Evolutionary conservation across 2,888 invertebrate species (phyloP).

Genomic region (Spilarctia lutea): DNA sequence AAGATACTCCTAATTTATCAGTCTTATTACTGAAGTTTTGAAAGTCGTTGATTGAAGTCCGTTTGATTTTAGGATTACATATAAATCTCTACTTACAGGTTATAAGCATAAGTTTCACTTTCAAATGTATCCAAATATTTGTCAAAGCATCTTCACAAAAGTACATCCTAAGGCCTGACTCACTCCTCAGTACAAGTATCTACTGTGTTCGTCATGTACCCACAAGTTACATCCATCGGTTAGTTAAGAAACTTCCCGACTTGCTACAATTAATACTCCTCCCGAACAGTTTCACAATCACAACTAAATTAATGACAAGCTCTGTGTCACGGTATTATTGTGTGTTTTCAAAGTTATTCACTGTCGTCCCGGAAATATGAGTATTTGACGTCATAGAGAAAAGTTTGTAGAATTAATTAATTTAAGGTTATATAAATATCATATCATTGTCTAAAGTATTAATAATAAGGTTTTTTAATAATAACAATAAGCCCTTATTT

Average conservation of each 20-base stretch:
- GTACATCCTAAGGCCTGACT: neutral
- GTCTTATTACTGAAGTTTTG: neutral
- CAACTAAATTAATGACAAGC: constrained; percentile 17
- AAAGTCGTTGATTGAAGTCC: no score
- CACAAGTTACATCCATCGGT: constrained; percentile 19
- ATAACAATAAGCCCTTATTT: no score
- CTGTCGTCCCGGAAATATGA: neutral
- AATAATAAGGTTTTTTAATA: no score
- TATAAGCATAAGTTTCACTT: neutral
- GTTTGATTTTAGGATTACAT: neutral
- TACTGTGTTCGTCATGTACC: constrained; percentile 16
- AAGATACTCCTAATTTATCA: neutral
- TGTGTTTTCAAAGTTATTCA: constrained; percentile 11
- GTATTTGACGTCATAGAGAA: neutral
- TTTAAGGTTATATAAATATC: no score
- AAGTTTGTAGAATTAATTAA: no score
- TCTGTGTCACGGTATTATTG: constrained; percentile 7
- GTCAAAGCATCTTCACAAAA: neutral
- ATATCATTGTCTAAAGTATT: no score
- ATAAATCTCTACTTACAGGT: neutral
- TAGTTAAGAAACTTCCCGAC: constrained; percentile 41
- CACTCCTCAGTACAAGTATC: constrained; percentile 4
- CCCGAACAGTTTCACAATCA: constrained; percentile 21
- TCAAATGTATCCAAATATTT: neutral
- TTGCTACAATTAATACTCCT: constrained; percentile 34